Evolutionary conservation across 2,888 invertebrate species (phyloP).

Genomic region (Idaea aversata): DNA sequence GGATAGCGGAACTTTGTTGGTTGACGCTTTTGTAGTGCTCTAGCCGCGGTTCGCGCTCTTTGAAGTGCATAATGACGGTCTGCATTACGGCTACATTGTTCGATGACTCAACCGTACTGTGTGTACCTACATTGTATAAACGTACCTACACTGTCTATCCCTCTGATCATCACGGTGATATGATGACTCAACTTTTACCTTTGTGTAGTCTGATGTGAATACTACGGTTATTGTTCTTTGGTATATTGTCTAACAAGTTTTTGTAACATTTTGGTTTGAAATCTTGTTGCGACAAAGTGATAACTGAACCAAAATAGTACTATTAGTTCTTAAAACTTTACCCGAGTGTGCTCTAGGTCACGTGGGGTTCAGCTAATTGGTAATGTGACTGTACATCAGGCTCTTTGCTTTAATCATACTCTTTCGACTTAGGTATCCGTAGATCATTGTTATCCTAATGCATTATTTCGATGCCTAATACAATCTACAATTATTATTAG

Average conservation of each 20-base stretch:
- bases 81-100: conserved; percentile 54
- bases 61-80: conserved; percentile 61
- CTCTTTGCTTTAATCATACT: no score
- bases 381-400: no score
- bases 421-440: no score
- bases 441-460: no score
- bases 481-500: no score
- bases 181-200: conserved; percentile 27
- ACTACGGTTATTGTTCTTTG: conserved; percentile 16
- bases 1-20: conserved; percentile 64
- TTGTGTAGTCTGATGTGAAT: conserved; percentile 1
- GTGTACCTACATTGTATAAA: conserved; percentile 12
- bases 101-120: conserved; percentile 30
- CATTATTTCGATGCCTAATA: no score
- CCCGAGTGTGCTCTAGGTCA: no score
- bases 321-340: no score
- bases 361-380: no score
- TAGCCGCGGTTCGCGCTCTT: conserved; percentile 50
- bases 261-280: no score
- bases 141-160: conserved; percentile 18
- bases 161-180: conserved; percentile 19
- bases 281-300: no score
- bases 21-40: conserved; percentile 56
- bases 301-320: no score
- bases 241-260: conserved; percentile 10